Evolutionary conservation across 2,797 vertebrate species (phyloP), one percentile per base, ranked within the genome.

Genomic region (Nyctibius grandis): DNA sequence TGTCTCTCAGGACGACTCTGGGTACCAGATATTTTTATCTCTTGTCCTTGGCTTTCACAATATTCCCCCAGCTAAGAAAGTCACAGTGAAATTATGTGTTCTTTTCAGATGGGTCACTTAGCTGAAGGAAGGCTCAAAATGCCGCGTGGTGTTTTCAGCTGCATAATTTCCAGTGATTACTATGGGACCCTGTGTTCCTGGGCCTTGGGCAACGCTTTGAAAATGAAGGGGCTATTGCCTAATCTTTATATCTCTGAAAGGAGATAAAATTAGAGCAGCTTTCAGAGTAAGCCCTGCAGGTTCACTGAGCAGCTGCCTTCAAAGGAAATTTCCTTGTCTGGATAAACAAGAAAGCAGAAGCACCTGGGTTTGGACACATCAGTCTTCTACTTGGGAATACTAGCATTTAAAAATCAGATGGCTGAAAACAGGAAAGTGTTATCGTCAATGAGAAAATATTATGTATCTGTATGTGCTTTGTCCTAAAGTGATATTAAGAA

Each of bases 121-220:
- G 68, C 72, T 85, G 56, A 80, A 79, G 50, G 48, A 92, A 92
- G 57, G 23, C 44, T 83, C 54, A 63, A 91, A 94, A 89, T 67
- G 76, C 65, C 10, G 5, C n/a, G 26, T 63, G 48, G 67, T 86
- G 8, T 82, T 95, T n/a, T 87, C 75, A 96, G 56, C 64, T 88
- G 64, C 84, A 77, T 80, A 89, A 93, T 91, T 95, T 90, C 53
- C 50, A 92, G 45, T 47, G 88, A 87, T 92, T 87, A 50, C 72
- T 92, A 53, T 82, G 47, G 31, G 88, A 93, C 75, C 61, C 36
- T 74, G 33, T 87, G 50, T 74, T 93, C 80, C 70, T 87, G 72
- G 61, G 90, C 88, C 96, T 94, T 77, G 88, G 94, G 93, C 95
- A 96, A 89, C 47, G 75, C 86, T 96, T 95, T 94, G 93, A 95